Conservation (phyloP, 2,113 vertebrate genomes). For the Salminus brasiliensis region DNA sequence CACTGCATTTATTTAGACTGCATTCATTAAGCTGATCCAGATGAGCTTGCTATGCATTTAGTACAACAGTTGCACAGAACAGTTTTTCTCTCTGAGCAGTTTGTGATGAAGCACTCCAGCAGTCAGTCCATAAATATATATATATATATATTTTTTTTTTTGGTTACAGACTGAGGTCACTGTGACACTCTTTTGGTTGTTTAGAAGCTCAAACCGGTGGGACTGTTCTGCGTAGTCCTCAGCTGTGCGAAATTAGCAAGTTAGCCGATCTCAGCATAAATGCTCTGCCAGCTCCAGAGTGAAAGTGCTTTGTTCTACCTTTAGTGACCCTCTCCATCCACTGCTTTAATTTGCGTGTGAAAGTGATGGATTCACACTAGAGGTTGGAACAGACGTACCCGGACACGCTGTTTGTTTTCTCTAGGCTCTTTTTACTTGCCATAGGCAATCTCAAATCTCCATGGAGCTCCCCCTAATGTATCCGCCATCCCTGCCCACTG, state of each 20-base stretch:
- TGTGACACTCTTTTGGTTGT: conserved; percentile 20
- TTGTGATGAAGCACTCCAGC: conserved; percentile 9
- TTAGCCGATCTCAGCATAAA: conserved; percentile 18
- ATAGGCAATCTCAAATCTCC: neutral
- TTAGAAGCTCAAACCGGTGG: neutral
- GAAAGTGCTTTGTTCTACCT: neutral
- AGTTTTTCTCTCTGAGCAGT: neutral
- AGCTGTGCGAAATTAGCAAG: conserved; percentile 16
- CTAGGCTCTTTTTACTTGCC: neutral
- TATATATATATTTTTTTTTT: neutral
- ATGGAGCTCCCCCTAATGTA: conserved; percentile 1
- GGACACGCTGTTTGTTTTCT: neutral
- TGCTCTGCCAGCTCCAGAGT: neutral
- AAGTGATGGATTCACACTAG: neutral
- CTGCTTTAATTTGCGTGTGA: neutral
- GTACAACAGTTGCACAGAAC: too few species aligned
- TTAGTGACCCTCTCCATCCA: neutral
- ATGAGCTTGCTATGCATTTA: too few species aligned
- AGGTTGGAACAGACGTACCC: neutral
- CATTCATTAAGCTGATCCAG: too few species aligned
- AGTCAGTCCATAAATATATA: neutral
- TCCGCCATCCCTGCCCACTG: neutral
- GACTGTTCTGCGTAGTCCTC: neutral
- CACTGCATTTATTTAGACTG: too few species aligned
- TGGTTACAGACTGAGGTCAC: conserved; percentile 1